Conservation (phyloP, 2,888 invertebrate species). For the Ptychoptera albimana region DNA sequence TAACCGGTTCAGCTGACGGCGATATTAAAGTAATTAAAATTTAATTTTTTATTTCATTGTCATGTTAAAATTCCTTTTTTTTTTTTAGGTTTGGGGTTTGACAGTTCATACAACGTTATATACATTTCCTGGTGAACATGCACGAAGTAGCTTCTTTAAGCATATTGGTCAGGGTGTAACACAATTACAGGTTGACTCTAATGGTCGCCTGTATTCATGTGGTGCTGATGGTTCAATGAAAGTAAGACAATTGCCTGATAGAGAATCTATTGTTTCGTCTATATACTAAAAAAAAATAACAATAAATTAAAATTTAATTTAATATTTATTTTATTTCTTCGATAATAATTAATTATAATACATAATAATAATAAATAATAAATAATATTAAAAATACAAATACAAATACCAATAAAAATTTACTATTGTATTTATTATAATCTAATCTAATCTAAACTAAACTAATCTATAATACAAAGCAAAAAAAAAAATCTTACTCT, state of each 20-base stretch:
- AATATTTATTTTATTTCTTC: neutral
- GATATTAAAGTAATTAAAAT: conserved; percentile 59
- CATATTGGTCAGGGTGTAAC: conserved; percentile 95
- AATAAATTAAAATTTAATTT: no score
- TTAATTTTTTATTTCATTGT: conserved; percentile 2
- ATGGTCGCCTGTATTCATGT: conserved; percentile 87
- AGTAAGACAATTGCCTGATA: conserved; percentile 80
- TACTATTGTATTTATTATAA: no score
- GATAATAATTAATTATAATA: no score
- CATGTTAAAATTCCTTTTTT: conserved; percentile 5
- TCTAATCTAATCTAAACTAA: no score
- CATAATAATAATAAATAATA: no score
- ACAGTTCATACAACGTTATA: conserved; percentile 73
- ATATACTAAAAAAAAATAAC: conserved; percentile 29
- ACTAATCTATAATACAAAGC: no score
- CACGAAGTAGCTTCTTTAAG: conserved; percentile 90
- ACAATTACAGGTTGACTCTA: conserved; percentile 81
- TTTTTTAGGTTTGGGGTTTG: conserved; percentile 77
- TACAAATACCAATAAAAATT: no score
- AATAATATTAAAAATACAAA: no score
- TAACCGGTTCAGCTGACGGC: conserved; percentile 86
- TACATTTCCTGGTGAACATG: conserved; percentile 87
- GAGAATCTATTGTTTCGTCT: conserved; percentile 42
- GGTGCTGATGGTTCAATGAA: conserved; percentile 99
- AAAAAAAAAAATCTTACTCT: no score